Evolutionary conservation across 2,888 invertebrate genomes (phyloP).

Genomic region (Julus scanicus): DNA sequence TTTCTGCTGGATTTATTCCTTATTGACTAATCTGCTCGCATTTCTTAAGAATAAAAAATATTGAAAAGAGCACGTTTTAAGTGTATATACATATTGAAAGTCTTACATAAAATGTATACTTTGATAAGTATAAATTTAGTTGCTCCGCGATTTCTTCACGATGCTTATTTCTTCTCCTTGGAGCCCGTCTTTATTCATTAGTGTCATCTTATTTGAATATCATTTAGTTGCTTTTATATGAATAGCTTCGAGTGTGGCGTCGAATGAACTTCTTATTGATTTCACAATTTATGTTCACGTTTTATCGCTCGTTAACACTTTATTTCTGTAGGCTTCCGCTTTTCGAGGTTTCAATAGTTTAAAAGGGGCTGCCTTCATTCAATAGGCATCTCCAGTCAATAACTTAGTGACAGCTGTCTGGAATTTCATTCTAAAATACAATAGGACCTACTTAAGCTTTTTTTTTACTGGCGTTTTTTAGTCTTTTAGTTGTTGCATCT

Average conservation of each 20-base stretch:
- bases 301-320: constrained; percentile 28
- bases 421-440: constrained; percentile 14
- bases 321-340: background rate
- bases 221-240: constrained; percentile 4
- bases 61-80: background rate
- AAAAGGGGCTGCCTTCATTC: background rate
- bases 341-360: background rate
- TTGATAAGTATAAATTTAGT: background rate
- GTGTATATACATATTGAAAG: background rate
- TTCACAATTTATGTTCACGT: constrained; percentile 5
- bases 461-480: background rate
- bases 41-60: background rate
- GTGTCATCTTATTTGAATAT: constrained; percentile 26
- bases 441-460: background rate
- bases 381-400: constrained; percentile 7
- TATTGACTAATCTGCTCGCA: background rate
- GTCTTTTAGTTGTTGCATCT: background rate
- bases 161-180: background rate
- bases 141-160: background rate
- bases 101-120: background rate
- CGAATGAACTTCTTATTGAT: constrained; percentile 15
- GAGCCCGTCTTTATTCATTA: background rate
- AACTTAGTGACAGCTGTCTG: constrained; percentile 22
- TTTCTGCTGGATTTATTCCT: background rate
- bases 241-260: background rate